Percentiles rank a stretch among this genome's conserved stretches.
These are phyloP conservation scores for Himalopsyche japonica DNA, from an alignment of 2,888 invertebrate species.

Conservation along the genomic window DNA sequence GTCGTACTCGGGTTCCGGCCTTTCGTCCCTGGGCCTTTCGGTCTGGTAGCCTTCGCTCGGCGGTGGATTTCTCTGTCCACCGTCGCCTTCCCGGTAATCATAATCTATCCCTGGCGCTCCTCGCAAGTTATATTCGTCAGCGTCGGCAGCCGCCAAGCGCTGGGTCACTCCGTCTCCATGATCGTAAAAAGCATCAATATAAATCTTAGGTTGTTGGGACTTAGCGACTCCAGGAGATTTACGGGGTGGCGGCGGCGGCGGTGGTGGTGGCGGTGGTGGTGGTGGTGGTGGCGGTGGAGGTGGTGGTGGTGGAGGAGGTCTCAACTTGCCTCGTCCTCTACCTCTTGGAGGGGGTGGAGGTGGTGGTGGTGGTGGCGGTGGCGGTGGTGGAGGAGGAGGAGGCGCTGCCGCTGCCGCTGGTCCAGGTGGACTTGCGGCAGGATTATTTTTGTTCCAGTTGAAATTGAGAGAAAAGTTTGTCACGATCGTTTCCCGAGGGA, in stretches of 20 bases:
- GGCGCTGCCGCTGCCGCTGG: conserved; percentile 45
- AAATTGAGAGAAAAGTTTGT: conserved; percentile 41
- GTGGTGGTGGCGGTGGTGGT: conserved; percentile 48
- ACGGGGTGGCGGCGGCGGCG: conserved; percentile 43
- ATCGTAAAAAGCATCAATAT: conserved; percentile 56
- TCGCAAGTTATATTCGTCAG: conserved; percentile 42
- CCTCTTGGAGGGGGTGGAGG: conserved; percentile 42
- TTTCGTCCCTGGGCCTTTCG: not conserved
- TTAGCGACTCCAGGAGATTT: conserved; percentile 43
- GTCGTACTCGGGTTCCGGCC: conserved; percentile 14
- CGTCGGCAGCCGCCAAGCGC: conserved; percentile 52
- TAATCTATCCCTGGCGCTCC: conserved; percentile 43
- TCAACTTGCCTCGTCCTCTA: not conserved
- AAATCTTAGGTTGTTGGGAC: conserved; percentile 51
- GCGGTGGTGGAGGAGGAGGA: conserved; percentile 42
- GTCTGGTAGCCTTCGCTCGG: conserved; percentile 41
- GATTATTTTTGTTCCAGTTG: conserved; percentile 40
- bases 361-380: conserved; percentile 33
- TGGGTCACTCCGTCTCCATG: conserved; percentile 52
- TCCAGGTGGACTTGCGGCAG: conserved; percentile 44
- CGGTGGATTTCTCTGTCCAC: conserved; percentile 42
- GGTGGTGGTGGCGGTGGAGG: conserved; percentile 43
- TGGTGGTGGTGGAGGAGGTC: conserved; percentile 43
- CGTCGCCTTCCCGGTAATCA: conserved; percentile 55
- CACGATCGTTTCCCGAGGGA: conserved; percentile 39